A percentile compares a stretch with the other conserved stretches of the same genome.
These are phyloP conservation scores for Lucinisca nassula DNA, from an alignment of 2,888 invertebrate genomes.

Conservation along the genomic window DNA sequence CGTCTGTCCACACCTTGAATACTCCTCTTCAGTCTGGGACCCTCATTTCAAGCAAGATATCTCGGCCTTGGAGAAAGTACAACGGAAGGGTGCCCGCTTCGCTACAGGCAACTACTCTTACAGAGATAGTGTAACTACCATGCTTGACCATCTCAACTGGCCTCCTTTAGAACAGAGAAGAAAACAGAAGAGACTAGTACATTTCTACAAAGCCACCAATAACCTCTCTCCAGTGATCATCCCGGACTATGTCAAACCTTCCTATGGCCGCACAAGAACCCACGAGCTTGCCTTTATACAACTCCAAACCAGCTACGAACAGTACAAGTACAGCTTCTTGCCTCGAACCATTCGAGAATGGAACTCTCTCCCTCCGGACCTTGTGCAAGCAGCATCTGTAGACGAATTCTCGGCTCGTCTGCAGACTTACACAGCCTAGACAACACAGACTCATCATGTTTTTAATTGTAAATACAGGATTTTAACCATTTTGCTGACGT, in stretches of 20 bases:
- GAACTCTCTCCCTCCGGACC: conserved; percentile 11
- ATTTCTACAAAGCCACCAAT: background rate
- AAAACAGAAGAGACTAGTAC: background rate
- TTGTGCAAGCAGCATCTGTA: conserved; percentile 20
- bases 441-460: conserved; percentile 13
- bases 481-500: conserved; percentile 4
- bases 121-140: conserved; percentile 30
- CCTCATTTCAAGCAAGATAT: conserved; percentile 18
- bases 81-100: conserved; percentile 2
- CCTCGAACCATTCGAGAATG: conserved; percentile 21
- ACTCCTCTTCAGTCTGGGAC: conserved; percentile 8
- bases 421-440: conserved; percentile 27
- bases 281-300: background rate
- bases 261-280: background rate
- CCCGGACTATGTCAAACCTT: background rate
- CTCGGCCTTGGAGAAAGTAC: background rate
- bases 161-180: background rate
- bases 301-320: background rate
- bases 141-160: conserved; percentile 6
- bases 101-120: conserved; percentile 17
- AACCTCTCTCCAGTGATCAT: background rate
- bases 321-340: conserved; percentile 25
- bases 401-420: conserved; percentile 18
- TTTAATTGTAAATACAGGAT: background rate
- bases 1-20: conserved; percentile 4